Evolutionary conservation across 2,113 vertebrate species (phyloP), one percentile per base, ranked within the genome.

Genomic region (Pluvialis apricaria): DNA sequence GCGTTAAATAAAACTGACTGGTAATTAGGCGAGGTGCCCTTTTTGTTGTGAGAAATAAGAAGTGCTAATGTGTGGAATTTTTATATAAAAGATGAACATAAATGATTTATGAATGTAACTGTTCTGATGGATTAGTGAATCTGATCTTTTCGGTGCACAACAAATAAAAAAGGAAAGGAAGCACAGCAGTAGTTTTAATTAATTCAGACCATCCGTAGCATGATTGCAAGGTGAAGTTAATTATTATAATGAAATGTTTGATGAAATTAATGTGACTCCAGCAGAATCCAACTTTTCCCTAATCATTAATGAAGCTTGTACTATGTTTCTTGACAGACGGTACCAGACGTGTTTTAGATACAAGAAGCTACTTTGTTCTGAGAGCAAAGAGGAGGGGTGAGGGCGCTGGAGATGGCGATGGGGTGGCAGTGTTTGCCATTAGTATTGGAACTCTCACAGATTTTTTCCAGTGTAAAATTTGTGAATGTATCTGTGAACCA

Each of bases 171-270:
- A 49, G 75, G 49, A 57, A 60, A 81, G 62, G 81, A 83, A 83
- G 54, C 36, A 8, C 66, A 58, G 81, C 68, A 69, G 65, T n/a
- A 10, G 34, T 72, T 93, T 78, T 84, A 85, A 84, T 92, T 92
- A 90, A 72, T 90, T 69, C 83, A 64, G 79, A 61, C 52, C 84
- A 71, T 91, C 68, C 8, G 90, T 24, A 68, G 69, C 71, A 20
- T 2, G 65, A 52, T 29, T 87, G 94, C 73, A 83, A 88, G 89
- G 51, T 81, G 92, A 96, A 92, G 90, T 81, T 95, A 94, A 96
- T 96, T 96, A 88, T 79, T 52, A 47, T 91, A 96, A 95, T 82
- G 86, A 97, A 95, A 95, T 88, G 80, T 92, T 88, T 69, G 90
- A 91, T 87, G 66, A 93, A 94, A 95, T 91, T 92, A 92, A 78